Base-by-base conservation (phyloP, 2,888 invertebrate genomes). In the Noctuana brunneofusca region DNA sequence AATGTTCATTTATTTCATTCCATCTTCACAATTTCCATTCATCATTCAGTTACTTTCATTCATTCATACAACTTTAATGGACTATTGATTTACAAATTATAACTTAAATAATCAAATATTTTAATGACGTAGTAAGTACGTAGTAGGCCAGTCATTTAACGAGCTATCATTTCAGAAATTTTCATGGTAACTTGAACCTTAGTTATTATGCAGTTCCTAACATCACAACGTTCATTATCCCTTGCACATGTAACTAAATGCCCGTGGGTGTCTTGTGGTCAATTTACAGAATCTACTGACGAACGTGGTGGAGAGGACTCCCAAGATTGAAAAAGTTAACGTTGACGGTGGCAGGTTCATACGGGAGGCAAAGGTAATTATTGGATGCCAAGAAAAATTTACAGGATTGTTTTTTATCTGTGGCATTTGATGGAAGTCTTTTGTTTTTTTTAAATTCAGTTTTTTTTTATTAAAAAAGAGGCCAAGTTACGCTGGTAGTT, bases 301-400 rank as follows among this genome's bases (percentile, higher is more conserved):
- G 81, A 96, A 95, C 83, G 96, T 98, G 71, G 96, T 97, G 81
- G 98, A 99, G 90, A 95, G 97, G 83, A 97, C 97, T 74, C 96
- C 97, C 77, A 96, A 96, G 86, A 97, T 99, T 81, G 99, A 99
- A 88, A 96, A 96, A 82, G 97, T 98, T 82, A 99, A 99, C 93
- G 93, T 96, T 75, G 97, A 97, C 78, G 99, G 99, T 79, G 98
- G 98, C 75, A 95, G 97, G 86, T 97, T 96, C 89, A 98, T 99
- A 80, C 95, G 98, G 70, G 99, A 99, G 93, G 98, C 98, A 78
- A 98, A 98, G 98, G 98, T 99, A 96, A 95, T 89, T 89, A 90
- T 79, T 57, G 68, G 48, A 54, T 27, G 27, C 9, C 18, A 22
- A 58, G 56, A 27, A 16, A 6, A n/a, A 52, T 22, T 41, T 66